Percentiles rank a stretch among this genome's conserved stretches.
Conservation (phyloP, 2,888 invertebrate genomes). For the Lasioglossum zephyrum region DNA sequence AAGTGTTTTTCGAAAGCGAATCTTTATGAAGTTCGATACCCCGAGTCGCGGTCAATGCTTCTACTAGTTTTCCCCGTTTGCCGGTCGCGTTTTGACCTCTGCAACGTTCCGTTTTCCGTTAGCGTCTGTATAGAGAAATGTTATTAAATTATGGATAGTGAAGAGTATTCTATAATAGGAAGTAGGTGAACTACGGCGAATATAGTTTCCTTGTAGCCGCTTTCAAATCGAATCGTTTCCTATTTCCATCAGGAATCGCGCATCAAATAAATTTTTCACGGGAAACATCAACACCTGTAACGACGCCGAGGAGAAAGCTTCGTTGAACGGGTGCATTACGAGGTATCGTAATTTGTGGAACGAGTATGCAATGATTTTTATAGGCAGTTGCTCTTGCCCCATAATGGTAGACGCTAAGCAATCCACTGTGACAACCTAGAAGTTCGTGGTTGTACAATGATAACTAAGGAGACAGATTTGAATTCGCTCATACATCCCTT, state of each 20-base stretch:
- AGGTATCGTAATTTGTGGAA: neutral
- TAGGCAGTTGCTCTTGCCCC: neutral
- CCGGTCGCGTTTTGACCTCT: neutral
- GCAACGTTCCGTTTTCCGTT: neutral
- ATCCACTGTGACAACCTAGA: neutral
- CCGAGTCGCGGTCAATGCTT: neutral
- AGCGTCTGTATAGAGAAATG: neutral
- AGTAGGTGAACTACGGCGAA: neutral
- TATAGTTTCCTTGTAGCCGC: constrained; percentile 9
- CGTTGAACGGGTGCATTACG: no score
- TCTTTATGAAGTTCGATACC: neutral
- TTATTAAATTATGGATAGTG: neutral
- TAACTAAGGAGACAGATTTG: neutral
- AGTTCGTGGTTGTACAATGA: neutral
- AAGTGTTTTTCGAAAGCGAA: neutral
- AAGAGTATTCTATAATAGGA: neutral
- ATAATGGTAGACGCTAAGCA: neutral
- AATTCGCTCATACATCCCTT: no score
- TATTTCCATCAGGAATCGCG: constrained; percentile 2
- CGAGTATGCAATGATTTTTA: neutral
- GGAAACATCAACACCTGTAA: constrained; percentile 5
- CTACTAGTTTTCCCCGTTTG: neutral
- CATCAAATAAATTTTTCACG: neutral
- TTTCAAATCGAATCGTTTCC: constrained; percentile 13
- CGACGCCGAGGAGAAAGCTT: constrained; percentile 3